Conservation (phyloP, 2,888 invertebrate species). For the Exocentrus adspersus region DNA sequence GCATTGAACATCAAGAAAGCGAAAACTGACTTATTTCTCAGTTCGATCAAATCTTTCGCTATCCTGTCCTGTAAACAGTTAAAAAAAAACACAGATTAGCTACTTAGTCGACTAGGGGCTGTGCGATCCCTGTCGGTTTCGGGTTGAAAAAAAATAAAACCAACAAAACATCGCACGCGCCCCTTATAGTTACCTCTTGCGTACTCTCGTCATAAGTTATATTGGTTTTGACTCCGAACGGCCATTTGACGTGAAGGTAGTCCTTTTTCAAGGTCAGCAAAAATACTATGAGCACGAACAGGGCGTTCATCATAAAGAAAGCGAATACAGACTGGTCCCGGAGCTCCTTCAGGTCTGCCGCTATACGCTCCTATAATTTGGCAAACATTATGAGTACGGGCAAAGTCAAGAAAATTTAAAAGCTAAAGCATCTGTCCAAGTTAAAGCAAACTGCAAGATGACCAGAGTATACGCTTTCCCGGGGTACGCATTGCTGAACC, state of each 20-base stretch:
- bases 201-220: constrained; percentile 90
- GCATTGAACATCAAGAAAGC: constrained; percentile 99
- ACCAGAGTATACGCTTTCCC: too few species aligned
- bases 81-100: constrained; percentile 66
- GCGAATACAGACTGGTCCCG: constrained; percentile 95
- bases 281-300: constrained; percentile 98
- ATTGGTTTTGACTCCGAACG: constrained; percentile 93
- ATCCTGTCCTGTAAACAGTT: constrained; percentile 81
- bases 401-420: background rate
- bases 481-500: too few species aligned
- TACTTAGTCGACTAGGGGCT: constrained; percentile 61
- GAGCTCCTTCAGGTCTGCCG: constrained; percentile 90
- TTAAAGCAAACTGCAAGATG: too few species aligned
- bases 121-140: constrained; percentile 60
- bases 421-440: too few species aligned
- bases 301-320: constrained; percentile 98
- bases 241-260: constrained; percentile 95
- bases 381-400: constrained; percentile 33
- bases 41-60: constrained; percentile 89
- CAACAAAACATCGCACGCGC: constrained; percentile 50
- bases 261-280: constrained; percentile 99
- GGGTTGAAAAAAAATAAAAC: constrained; percentile 27
- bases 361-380: constrained; percentile 86
- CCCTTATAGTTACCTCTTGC: constrained; percentile 83
- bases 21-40: constrained; percentile 97